Conservation (phyloP, 2,113 vertebrate genomes). For the Trichomycterus rosablanca region DNA sequence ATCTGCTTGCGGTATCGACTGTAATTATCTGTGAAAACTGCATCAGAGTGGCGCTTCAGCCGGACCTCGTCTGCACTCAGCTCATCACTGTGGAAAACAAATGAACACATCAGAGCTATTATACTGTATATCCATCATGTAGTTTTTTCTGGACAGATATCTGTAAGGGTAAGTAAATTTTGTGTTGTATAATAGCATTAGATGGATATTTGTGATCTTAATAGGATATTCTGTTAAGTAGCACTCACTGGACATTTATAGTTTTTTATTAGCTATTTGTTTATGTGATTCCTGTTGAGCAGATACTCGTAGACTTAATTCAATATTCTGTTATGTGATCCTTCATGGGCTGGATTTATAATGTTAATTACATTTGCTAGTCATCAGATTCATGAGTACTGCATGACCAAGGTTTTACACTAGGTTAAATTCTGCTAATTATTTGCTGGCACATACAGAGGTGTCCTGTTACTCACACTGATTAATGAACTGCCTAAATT, state of each 20-base stretch:
- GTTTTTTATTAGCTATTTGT: neutral
- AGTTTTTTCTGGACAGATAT: neutral
- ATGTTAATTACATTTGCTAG: neutral
- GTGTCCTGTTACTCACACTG: no score
- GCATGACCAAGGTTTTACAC: no score
- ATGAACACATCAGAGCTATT: neutral
- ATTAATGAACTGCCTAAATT: no score
- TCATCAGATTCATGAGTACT: no score
- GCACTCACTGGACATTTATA: neutral
- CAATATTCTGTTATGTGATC: constrained; percentile 8
- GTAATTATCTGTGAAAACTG: constrained; percentile 83
- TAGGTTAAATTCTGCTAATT: no score
- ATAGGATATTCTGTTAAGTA: neutral
- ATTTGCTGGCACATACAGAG: no score
- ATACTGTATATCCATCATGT: neutral
- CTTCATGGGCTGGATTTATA: neutral
- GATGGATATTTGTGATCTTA: neutral
- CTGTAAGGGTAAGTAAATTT: neutral
- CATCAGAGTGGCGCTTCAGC: constrained; percentile 80
- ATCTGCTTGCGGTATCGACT: constrained; percentile 81
- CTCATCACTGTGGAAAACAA: constrained; percentile 48
- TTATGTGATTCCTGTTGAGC: no score
- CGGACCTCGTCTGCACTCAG: constrained; percentile 59
- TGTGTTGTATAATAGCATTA: neutral
- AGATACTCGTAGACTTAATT: neutral